Base-by-base conservation (phyloP, 1,140 invertebrate species). In the Brachionus paranguensis region DNA sequence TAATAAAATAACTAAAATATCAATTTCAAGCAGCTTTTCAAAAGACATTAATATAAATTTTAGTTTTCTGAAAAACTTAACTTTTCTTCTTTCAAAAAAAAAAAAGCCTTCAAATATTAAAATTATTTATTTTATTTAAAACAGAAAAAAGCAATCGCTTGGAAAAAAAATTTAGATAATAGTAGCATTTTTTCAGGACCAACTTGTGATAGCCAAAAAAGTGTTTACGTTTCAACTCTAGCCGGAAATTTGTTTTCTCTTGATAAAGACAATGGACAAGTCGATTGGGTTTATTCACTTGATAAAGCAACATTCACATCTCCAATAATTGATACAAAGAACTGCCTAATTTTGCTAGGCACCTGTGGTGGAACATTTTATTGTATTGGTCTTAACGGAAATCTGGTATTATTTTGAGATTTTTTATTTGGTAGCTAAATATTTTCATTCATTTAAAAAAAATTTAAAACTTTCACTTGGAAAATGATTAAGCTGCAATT, bases 151-250 rank as follows among this genome's bases (percentile, higher is more conserved):
- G 50, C 20, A 33, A 17, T 72, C 43, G 33, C 76, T 47, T 83
- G 53, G 76, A 65, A 78, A 60, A 70, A 60, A 72, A 45, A 7
- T 72, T 84, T 84, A 72, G 68, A 83, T 20, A 87, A 89, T 1
- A 86, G 91, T 85, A 92, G 91, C 83, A 91, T 93, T 85, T 92
- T 91, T 84, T 91, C 92, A 7, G 92, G 92, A 84, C 90, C 92
- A 27, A 87, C 89, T n/a, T 85, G 92, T n/a, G 88, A 89, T 74
- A 86, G 87, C 33, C 85, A 87, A 43, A 87, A 89, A 84, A 85
- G 88, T 14, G 85, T 92, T 27, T 88, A 91, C 55, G 88, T 91
- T 17, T 91, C 91, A 2, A 91, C 92, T 3, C 88, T 93, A 24
- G 90, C 91, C 50, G 92, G 93, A 4, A 89, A 88, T 17, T 91